Percentiles rank a stretch among this genome's conserved stretches.
Evolutionary conservation across 64 coral and sea anemone genomes (phyloP).

Genomic region (Montipora cactus): DNA sequence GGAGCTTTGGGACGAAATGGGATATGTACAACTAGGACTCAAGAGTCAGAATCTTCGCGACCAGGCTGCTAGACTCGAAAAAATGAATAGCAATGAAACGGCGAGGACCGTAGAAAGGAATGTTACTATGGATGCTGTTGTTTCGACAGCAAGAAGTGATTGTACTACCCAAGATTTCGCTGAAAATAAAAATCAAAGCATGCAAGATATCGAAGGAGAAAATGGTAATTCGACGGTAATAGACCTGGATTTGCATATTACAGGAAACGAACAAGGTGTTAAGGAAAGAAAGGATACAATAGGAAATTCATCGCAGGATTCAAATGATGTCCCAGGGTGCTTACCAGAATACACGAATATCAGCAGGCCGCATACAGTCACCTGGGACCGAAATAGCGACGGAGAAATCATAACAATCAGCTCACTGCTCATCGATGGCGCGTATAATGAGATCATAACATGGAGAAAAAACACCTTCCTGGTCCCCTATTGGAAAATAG

Average conservation of each 20-base stretch:
- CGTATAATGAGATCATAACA: too few relatives aligned
- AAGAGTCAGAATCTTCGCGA: conserved; percentile 48
- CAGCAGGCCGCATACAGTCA: neutral
- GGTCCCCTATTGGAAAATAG: too few relatives aligned
- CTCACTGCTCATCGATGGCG: neutral
- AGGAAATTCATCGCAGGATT: conserved; percentile 56
- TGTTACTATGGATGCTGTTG: too few relatives aligned
- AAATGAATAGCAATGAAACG: neutral
- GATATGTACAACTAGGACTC: conserved; percentile 41
- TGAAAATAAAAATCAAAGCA: conserved; percentile 21
- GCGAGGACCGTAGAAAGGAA: conserved; percentile 1
- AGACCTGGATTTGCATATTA: neutral
- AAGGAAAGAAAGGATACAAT: conserved; percentile 44
- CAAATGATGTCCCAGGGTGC: conserved; percentile 66
- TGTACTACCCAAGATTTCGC: conserved; percentile 3
- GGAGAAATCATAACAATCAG: conserved; percentile 33
- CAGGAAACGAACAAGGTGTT: conserved; percentile 5
- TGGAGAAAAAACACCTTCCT: too few relatives aligned
- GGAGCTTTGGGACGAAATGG: conserved; percentile 11
- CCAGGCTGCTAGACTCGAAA: conserved; percentile 18
- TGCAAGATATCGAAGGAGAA: conserved; percentile 34
- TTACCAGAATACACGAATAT: conserved; percentile 62
- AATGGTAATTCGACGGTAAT: conserved; percentile 1
- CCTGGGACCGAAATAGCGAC: neutral
- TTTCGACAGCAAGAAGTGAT: too few relatives aligned